A percentile compares a stretch with the other conserved stretches of the same genome.
phyloP scores from a whole-genome alignment of 1,140 invertebrate species.

The Microplitis mediator region DNA sequence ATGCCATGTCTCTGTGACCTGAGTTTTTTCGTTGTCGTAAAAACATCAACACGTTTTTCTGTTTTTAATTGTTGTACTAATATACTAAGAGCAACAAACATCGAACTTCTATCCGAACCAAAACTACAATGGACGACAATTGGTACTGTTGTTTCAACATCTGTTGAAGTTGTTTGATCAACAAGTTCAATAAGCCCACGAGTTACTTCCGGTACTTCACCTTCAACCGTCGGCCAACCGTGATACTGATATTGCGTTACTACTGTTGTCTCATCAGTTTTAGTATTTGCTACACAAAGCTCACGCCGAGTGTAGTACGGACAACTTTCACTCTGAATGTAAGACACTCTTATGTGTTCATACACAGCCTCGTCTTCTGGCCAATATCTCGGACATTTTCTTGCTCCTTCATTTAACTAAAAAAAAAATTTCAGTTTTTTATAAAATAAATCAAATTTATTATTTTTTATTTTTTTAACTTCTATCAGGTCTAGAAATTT shows the following conservation, averaged over 20 bases:
- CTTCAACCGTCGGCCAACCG: slow-evolving; percentile 85
- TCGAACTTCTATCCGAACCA: slow-evolving; percentile 85
- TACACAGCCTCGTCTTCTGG: slow-evolving; percentile 83
- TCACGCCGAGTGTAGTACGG: slow-evolving; percentile 85
- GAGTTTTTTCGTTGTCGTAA: slow-evolving; percentile 81
- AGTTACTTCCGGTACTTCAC: slow-evolving; percentile 85
- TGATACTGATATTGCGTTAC: slow-evolving; percentile 89
- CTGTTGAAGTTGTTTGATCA: slow-evolving; percentile 69
- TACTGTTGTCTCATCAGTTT: slow-evolving; percentile 71
- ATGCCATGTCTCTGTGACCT: slow-evolving; percentile 82
- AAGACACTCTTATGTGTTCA: slow-evolving; percentile 84
- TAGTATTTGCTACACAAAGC: slow-evolving; percentile 78
- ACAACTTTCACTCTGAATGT: slow-evolving; percentile 85
- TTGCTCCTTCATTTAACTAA: slow-evolving; percentile 72
- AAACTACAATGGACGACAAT: slow-evolving; percentile 83
- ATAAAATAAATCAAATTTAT: not conserved
- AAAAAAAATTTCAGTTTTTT: slow-evolving; percentile 28
- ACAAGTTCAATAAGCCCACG: slow-evolving; percentile 82
- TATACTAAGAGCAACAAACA: slow-evolving; percentile 86
- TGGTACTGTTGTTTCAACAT: slow-evolving; percentile 65
- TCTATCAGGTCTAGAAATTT: too few relatives aligned
- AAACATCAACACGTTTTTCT: slow-evolving; percentile 85
- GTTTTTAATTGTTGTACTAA: slow-evolving; percentile 81
- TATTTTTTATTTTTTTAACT: too few relatives aligned
- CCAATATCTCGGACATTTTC: slow-evolving; percentile 91